Conservation (phyloP, 2,888 invertebrate species). For the Nomada hirtipes region DNA sequence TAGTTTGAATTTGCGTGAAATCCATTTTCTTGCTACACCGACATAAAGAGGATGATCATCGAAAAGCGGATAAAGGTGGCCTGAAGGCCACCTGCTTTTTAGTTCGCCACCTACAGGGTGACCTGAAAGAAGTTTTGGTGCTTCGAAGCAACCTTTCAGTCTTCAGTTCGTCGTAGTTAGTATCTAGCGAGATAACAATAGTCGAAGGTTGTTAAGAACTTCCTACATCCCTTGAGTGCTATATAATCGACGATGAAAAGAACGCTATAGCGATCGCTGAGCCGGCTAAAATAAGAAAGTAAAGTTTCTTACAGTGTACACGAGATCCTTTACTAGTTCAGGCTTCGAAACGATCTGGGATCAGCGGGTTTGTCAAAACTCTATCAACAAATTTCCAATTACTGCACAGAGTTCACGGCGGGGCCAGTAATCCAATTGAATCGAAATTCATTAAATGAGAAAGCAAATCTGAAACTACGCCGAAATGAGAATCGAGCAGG, state of each 20-base stretch:
- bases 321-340: constrained; percentile 3
- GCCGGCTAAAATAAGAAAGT: constrained; percentile 9
- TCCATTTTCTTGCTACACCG: background rate
- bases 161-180: constrained; percentile 7
- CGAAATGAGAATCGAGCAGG: background rate
- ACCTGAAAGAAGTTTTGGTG: background rate
- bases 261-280: constrained; percentile 23
- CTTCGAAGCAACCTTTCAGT: background rate
- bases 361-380: constrained; percentile 1
- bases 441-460: background rate
- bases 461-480: background rate
- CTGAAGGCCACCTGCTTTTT: constrained; percentile 56
- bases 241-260: constrained; percentile 26
- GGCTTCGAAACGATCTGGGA: background rate
- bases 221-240: constrained; percentile 18
- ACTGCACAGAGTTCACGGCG: background rate
- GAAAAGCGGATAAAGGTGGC: constrained; percentile 34
- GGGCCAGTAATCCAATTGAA: background rate
- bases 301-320: constrained; percentile 20
- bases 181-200: constrained; percentile 10
- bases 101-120: constrained; percentile 22
- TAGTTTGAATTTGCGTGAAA: background rate
- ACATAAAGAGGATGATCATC: constrained; percentile 11
- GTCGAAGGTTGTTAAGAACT: constrained; percentile 35
- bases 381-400: background rate